These are phyloP conservation scores for Octomys mimax DNA, from an alignment of 2,797 vertebrate genomes.

Conservation along the genomic window DNA sequence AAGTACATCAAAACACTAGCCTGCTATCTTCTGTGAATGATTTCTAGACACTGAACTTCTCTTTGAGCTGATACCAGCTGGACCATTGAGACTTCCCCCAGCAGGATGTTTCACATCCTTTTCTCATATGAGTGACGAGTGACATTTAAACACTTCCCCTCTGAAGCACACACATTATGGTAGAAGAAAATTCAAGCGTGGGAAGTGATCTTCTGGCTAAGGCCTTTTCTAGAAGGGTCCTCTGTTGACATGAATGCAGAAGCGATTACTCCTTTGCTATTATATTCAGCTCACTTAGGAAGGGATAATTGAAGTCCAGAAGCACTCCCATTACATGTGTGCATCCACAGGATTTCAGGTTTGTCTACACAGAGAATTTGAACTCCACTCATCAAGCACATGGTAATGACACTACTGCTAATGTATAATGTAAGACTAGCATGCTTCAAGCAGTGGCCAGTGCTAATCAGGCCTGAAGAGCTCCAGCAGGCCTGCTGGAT, in stretches of 20 bases:
- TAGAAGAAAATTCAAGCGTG: not conserved
- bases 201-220: not conserved
- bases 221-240: not conserved
- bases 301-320: slow-evolving; percentile 37
- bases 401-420: too few relatives aligned
- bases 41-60: slow-evolving; percentile 43
- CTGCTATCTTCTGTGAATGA: not conserved
- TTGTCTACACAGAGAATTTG: not conserved
- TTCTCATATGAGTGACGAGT: slow-evolving; percentile 47
- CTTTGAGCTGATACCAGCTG: not conserved
- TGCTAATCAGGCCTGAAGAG: not conserved
- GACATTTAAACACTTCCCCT: slow-evolving; percentile 45
- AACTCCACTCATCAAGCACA: not conserved
- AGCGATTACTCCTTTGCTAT: not conserved
- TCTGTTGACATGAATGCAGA: not conserved
- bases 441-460: not conserved
- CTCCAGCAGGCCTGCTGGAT: too few relatives aligned
- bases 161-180: slow-evolving; percentile 12
- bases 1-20: not conserved
- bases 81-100: slow-evolving; percentile 15
- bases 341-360: not conserved
- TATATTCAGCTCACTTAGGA: slow-evolving; percentile 12
- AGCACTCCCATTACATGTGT: not conserved
- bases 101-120: slow-evolving; percentile 55
- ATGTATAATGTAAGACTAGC: not conserved